Evolutionary conservation across 2,888 invertebrate genomes (phyloP).

Genomic region (Orchesellides sinensis): DNA sequence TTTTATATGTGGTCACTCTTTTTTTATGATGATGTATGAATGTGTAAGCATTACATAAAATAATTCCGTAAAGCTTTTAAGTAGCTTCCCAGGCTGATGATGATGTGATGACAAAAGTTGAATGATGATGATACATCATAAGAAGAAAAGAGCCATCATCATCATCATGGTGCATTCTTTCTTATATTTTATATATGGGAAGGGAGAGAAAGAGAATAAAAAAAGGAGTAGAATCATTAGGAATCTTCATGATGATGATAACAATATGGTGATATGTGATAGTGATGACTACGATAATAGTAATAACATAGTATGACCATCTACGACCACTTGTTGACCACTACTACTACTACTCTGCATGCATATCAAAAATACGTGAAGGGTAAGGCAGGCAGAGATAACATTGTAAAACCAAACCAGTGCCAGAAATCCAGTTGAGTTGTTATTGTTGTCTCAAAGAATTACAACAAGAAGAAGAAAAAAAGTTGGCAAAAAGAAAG

Average conservation of each 20-base stretch:
- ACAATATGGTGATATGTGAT: no score
- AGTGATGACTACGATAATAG: no score
- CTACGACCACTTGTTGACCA: no score
- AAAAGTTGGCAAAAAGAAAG: neutral
- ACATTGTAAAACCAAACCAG: constrained; percentile 3
- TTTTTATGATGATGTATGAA: neutral
- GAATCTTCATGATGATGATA: neutral
- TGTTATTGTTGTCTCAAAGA: neutral
- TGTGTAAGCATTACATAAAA: neutral
- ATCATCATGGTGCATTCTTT: no score
- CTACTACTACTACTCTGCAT: neutral
- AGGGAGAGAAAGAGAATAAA: neutral
- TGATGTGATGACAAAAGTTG: constrained; percentile 22
- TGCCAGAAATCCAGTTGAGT: constrained; percentile 9
- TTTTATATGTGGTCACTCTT: neutral
- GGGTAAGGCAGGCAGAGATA: no score
- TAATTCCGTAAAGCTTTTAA: neutral
- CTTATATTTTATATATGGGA: no score
- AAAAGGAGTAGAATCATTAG: neutral
- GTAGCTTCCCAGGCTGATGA: no score
- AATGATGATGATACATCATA: constrained; percentile 12
- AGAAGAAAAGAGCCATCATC: neutral
- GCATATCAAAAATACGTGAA: no score
- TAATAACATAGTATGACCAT: no score
- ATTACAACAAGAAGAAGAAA: neutral